phyloP scores from a whole-genome alignment of 2,113 vertebrate genomes.

The Lycaon pictus region DNA sequence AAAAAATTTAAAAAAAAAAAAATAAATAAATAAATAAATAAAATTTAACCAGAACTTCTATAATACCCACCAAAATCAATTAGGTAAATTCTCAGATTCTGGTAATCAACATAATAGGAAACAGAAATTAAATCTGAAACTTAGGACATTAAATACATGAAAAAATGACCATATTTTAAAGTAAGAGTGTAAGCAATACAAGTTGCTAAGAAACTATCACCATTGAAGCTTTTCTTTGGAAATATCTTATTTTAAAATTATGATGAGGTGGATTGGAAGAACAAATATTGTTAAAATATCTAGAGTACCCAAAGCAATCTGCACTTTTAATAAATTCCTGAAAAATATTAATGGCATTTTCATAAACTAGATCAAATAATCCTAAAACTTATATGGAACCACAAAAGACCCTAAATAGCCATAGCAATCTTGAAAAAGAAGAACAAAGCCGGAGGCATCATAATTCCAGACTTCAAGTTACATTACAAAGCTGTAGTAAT shows the following conservation, averaged over 20 bases:
- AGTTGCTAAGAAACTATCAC: conserved; percentile 37
- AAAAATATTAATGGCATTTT: background rate
- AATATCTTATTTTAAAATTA: conserved; percentile 51
- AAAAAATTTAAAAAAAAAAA: no score
- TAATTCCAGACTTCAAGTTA: background rate
- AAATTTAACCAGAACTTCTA: conserved; percentile 42
- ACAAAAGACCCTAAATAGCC: background rate
- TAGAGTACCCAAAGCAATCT: background rate
- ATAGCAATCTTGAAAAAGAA: background rate
- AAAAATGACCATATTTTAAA: conserved; percentile 40
- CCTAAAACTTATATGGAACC: background rate
- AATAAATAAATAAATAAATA: no score
- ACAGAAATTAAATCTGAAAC: conserved; percentile 25
- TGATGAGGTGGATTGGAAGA: background rate
- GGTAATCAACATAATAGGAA: conserved; percentile 28
- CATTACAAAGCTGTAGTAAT: background rate
- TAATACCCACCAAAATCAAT: background rate
- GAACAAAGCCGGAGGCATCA: background rate
- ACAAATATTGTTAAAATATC: background rate
- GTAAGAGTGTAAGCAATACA: background rate
- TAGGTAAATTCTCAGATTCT: conserved; percentile 43
- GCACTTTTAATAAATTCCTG: background rate
- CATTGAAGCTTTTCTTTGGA: conserved; percentile 13
- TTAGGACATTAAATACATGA: conserved; percentile 42
- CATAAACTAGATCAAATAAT: background rate